Percentiles rank a stretch among this genome's conserved stretches.
Conservation (phyloP, 2,113 vertebrate genomes). For the Carettochelys insculpta region DNA sequence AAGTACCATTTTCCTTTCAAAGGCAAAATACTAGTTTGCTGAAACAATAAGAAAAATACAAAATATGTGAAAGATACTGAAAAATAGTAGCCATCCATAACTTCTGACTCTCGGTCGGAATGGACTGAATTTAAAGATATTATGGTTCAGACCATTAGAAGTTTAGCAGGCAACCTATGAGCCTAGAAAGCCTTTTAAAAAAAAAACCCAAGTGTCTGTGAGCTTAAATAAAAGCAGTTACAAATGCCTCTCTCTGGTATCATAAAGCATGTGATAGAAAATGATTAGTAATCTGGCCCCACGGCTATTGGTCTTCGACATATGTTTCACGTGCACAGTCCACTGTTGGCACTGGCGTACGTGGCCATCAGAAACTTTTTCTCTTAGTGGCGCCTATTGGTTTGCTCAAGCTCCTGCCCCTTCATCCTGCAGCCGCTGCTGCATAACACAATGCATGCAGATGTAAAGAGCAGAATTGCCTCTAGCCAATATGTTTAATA, state of each 20-base stretch:
- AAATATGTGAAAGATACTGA: background rate
- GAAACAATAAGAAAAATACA: background rate
- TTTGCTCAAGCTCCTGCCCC: background rate
- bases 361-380: background rate
- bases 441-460: background rate
- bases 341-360: background rate
- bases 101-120: background rate
- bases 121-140: conserved; percentile 37
- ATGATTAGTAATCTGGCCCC: background rate
- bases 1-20: background rate
- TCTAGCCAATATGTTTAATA: no score
- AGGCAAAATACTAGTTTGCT: background rate
- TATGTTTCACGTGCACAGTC: background rate
- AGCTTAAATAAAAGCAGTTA: background rate
- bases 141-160: background rate
- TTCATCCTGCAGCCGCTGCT: background rate
- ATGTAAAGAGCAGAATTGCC: background rate
- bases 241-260: background rate
- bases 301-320: background rate
- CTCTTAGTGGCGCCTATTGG: background rate
- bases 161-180: background rate
- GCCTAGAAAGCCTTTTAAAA: background rate
- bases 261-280: background rate
- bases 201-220: background rate
- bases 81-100: background rate